phyloP scores from a whole-genome alignment of 2,797 vertebrate genomes.

The Enteromius afrohamiltoni region DNA sequence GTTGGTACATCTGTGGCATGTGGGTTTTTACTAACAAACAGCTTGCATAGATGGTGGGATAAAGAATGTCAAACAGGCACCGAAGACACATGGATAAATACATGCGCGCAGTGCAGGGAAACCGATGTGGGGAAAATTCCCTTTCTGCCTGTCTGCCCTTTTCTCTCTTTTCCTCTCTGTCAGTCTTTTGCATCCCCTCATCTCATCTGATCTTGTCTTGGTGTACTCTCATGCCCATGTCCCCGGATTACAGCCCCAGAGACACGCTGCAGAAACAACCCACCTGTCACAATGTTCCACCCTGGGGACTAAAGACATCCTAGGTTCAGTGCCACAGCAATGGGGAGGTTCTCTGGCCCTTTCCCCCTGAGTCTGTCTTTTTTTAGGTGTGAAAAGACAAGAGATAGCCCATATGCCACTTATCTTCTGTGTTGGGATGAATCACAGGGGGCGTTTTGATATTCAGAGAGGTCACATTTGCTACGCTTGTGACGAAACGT shows the following conservation, averaged over 20 bases:
- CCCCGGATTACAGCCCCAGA: background rate
- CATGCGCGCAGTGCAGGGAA: background rate
- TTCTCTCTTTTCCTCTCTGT: slow-evolving; percentile 30
- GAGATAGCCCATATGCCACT: slow-evolving; percentile 29
- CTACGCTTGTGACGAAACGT: background rate
- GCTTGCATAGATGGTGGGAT: background rate
- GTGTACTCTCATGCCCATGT: slow-evolving; percentile 5
- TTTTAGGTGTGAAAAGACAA: slow-evolving; percentile 26
- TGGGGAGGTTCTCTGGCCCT: slow-evolving; percentile 36
- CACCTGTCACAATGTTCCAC: slow-evolving; percentile 26
- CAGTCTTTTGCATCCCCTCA: slow-evolving; percentile 5
- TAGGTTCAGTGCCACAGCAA: slow-evolving; percentile 14
- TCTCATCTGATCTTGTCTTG: slow-evolving; percentile 40
- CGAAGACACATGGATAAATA: background rate
- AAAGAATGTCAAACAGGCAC: slow-evolving; percentile 9
- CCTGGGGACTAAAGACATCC: slow-evolving; percentile 22
- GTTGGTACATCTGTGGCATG: background rate
- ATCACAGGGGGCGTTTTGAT: background rate
- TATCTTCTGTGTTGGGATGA: background rate
- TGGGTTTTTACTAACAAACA: background rate
- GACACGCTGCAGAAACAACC: slow-evolving; percentile 29
- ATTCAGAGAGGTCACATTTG: background rate
- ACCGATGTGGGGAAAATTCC: background rate
- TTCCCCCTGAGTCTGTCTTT: slow-evolving; percentile 1
- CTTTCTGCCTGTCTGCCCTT: slow-evolving; percentile 30